phyloP scores from a whole-genome alignment of 2,113 vertebrate genomes.

The Tupaia tana region DNA sequence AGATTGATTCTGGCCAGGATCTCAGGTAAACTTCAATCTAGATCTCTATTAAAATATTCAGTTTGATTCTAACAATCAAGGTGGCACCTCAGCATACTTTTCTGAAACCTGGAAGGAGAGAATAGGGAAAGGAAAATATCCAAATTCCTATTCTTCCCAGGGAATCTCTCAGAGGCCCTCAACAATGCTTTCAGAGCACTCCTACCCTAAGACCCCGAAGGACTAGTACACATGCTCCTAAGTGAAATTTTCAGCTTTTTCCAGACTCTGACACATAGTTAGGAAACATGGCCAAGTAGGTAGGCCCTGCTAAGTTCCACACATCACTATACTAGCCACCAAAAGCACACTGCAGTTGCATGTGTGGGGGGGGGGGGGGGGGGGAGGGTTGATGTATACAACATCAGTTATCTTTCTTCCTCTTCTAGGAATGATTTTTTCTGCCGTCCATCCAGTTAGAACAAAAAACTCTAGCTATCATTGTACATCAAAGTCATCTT shows the following conservation, averaged over 20 bases:
- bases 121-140: not conserved
- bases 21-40: constrained; percentile 40
- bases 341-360: not conserved
- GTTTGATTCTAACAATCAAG: constrained; percentile 22
- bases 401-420: not conserved
- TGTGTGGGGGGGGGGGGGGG: too few species aligned
- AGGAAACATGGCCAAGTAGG: not conserved
- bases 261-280: not conserved
- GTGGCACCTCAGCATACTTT: not conserved
- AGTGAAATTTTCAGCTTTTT: not conserved
- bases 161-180: not conserved
- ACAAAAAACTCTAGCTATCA: not conserved
- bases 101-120: not conserved
- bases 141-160: not conserved
- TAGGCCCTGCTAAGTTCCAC: not conserved
- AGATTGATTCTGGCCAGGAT: constrained; percentile 57
- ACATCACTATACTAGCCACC: not conserved
- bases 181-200: not conserved
- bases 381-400: not conserved
- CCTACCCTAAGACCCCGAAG: not conserved
- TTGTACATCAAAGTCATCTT: not conserved
- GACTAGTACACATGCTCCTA: not conserved
- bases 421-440: not conserved
- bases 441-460: not conserved
- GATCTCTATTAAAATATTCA: constrained; percentile 54